Base-by-base conservation (phyloP, 2,888 invertebrate species). In the Dasysyrphus albostriatus region DNA sequence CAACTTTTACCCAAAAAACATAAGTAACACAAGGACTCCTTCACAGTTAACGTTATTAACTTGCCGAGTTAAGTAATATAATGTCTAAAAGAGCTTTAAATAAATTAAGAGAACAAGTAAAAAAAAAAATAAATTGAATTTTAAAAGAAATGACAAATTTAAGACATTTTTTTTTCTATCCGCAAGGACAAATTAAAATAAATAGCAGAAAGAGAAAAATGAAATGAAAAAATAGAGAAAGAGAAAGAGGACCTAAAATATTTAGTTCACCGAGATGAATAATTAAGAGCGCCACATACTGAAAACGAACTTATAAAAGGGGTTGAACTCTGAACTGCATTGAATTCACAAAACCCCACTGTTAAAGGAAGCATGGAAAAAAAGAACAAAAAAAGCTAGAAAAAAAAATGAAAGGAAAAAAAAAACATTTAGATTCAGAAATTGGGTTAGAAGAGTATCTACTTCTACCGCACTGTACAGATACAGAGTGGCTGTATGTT, bases 321-420 rank as follows among this genome's bases (percentile, higher is more conserved):
- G 87, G 83, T 87, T 87, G 83, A 87, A 87, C 87, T 87, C 78
- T 83, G 87, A 87, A 87, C 87, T 87, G 87, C 83, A 87, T 79
- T 74, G 83, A 78, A 83, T 78, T 78, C 75, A 83, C 83, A 78
- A 75, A 83, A 75, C 61, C 78, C 73, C 63, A 69, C 69, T 32
- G 24, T 69, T 69, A 54, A 69, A 39, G 54, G 29, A 51, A 69
- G 67, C 58, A 54, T 56, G 59, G 59, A 42, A 51, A 61, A 42
- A 61, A 56, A 12, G n/a, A 67, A 14, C 9, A 56, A 67, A 19
- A 69, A 79, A 58, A n/a, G n/a, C n/a, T n/a, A n/a, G 47, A 76
- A 24, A 37, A 49, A 24, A 24, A 24, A 24, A 24, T 2, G 24
- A 24, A 24, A 24, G 24, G 24, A 24, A 59, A 8, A 74, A 65